Percentiles rank a stretch among this genome's conserved stretches.
These are phyloP conservation scores for Pelodiscus sinensis DNA, from an alignment of 2,113 vertebrate species.

Conservation along the genomic window DNA sequence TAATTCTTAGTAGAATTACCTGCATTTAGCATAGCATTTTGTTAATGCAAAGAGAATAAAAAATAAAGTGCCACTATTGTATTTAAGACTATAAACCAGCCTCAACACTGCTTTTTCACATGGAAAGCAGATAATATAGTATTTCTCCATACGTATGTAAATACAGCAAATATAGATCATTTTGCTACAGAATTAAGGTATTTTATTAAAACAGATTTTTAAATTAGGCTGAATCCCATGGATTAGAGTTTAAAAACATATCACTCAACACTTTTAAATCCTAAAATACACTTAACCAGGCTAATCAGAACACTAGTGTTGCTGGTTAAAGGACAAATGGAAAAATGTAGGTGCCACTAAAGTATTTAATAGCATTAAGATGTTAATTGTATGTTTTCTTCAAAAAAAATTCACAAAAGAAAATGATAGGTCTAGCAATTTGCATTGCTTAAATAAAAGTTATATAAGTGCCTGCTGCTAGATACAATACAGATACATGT, in stretches of 20 bases:
- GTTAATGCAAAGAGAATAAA: not conserved
- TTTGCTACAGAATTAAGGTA: not conserved
- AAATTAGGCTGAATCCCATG: not conserved
- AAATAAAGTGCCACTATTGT: not conserved
- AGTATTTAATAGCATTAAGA: not conserved
- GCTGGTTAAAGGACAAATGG: not conserved
- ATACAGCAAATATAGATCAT: not conserved
- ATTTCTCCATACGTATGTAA: not conserved
- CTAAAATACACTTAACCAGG: not conserved
- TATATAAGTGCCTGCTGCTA: not conserved
- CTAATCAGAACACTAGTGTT: not conserved
- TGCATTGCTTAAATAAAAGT: not conserved
- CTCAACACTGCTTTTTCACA: not conserved
- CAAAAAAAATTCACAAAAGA: not conserved
- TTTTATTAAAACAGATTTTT: conserved; percentile 20
- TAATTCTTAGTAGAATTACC: not conserved
- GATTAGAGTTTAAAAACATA: not conserved
- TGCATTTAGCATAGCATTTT: not conserved
- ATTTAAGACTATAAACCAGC: not conserved
- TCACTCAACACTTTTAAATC: not conserved
- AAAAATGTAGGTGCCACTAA: conserved; percentile 5
- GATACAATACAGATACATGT: not conserved
- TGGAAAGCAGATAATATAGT: conserved; percentile 15
- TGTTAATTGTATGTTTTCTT: not conserved
- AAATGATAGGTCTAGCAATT: not conserved